A percentile compares a stretch with the other conserved stretches of the same genome.
phyloP scores from a whole-genome alignment of 2,797 vertebrate genomes.

The Lepus oiostolus region DNA sequence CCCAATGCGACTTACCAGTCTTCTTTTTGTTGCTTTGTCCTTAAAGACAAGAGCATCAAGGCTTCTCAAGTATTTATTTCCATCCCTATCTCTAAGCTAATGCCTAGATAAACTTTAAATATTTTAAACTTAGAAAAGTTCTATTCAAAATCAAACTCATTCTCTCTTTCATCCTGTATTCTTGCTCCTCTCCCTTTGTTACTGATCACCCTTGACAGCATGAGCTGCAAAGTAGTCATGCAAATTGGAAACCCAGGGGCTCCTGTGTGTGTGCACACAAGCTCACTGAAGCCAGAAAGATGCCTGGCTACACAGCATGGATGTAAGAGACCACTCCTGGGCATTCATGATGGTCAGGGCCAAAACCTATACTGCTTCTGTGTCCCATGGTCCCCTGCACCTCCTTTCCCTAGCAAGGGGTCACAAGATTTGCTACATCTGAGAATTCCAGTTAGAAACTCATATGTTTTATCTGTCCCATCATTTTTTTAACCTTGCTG shows the following conservation, averaged over 20 bases:
- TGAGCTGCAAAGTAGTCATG: neutral
- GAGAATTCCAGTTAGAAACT: conserved; percentile 39
- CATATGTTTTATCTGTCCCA: neutral
- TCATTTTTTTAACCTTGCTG: neutral
- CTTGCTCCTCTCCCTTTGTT: neutral
- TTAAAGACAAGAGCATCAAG: neutral
- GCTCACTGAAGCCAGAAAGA: neutral
- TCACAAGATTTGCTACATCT: conserved; percentile 6
- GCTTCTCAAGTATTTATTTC: neutral
- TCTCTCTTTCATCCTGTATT: conserved; percentile 14
- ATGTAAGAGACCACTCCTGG: neutral
- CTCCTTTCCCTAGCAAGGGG: neutral
- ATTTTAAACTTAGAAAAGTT: conserved; percentile 32
- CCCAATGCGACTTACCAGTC: neutral
- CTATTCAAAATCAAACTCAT: conserved; percentile 14
- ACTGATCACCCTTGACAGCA: neutral
- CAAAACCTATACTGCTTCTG: neutral
- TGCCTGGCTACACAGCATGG: neutral
- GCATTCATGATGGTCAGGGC: neutral
- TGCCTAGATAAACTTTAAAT: neutral
- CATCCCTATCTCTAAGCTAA: neutral
- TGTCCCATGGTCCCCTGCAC: no score
- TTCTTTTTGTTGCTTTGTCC: neutral
- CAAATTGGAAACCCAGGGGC: conserved; percentile 26
- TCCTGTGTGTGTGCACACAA: neutral